Base-by-base conservation (phyloP, 1,140 invertebrate species). In the Mactra quadrangularis region DNA sequence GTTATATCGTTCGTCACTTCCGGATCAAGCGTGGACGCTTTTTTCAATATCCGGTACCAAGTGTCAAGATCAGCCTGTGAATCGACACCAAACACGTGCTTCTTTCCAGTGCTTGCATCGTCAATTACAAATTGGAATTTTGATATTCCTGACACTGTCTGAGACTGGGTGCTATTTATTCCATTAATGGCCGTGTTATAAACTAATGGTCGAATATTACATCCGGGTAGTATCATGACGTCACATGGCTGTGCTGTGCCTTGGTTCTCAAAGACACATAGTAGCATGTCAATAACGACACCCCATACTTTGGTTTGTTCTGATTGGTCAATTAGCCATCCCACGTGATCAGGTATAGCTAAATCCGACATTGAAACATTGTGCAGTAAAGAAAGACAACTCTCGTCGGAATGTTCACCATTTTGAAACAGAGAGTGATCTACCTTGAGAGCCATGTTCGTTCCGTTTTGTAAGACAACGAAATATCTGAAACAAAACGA, bases 51-150 rank as follows among this genome's bases (percentile, higher is more conserved):
- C 1, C 72, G 38, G 33, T 87, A 78, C 90, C 90, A 91, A 13
- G 77, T 57, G 35, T 87, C 78, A 9, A 89, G 86, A 1, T 87
- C 84, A n/a, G 53, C 38, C 57, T 84, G 85, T 52, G 83, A 78
- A n/a, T 89, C 81, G 13, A 86, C 72, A 27, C 86, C 86, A 64
- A 89, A 91, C 25, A 89, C 70, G 68, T 86, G 77, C 35, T 89
- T 87, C 29, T 83, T 79, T 4, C 72, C 52, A 22, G 81, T 86
- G 27, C 60, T 85, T 11, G 62, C 53, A 59, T 89, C 83, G 52
- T 89, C 87, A 4, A 91, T 82, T 17, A 88, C 77, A 64, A 91
- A 88, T 53, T 89, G 89, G 70, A 79, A 90, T 59, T 84, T 89
- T 22, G 86, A 87, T 17, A 89, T 84, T 31, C 88, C 87, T 19